These are phyloP conservation scores for Lasioglossum villosulum DNA, from an alignment of 2,888 invertebrate genomes.

Conservation along the genomic window DNA sequence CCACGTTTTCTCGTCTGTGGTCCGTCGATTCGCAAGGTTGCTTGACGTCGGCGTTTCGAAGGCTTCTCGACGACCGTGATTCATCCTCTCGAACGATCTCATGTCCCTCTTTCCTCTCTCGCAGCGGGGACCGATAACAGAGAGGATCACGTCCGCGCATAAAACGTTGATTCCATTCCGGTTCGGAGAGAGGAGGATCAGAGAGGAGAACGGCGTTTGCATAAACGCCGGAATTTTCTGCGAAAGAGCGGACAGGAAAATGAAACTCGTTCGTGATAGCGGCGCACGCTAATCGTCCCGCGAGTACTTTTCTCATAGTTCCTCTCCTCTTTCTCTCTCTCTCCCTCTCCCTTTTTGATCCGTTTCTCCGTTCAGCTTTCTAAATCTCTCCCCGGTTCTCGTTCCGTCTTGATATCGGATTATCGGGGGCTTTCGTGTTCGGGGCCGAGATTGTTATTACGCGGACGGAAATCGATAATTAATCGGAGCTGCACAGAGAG, in stretches of 20 bases:
- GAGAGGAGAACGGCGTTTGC: background rate
- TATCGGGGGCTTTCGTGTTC: conserved; percentile 49
- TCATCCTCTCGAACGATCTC: conserved; percentile 13
- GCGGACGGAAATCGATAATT: conserved; percentile 56
- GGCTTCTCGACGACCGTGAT: conserved; percentile 27
- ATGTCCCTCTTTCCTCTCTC: background rate
- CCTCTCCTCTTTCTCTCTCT: background rate
- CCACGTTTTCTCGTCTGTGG: background rate
- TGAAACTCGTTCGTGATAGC: conserved; percentile 17
- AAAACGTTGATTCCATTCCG: conserved; percentile 25
- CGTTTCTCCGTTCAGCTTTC: background rate
- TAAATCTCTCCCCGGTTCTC: background rate
- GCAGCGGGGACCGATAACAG: background rate
- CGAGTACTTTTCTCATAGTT: conserved; percentile 4
- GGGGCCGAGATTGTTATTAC: conserved; percentile 53
- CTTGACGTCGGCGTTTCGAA: conserved; percentile 13
- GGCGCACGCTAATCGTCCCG: background rate
- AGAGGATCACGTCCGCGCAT: conserved; percentile 12
- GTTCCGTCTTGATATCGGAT: conserved; percentile 7
- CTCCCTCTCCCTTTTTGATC: background rate
- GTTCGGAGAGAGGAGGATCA: conserved; percentile 1
- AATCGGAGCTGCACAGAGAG: conserved; percentile 23
- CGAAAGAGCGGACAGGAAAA: conserved; percentile 20
- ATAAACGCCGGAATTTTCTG: conserved; percentile 17
- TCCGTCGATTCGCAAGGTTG: conserved; percentile 23